Evolutionary conservation across 92 coral and sea anemone species (phyloP).

Genomic region (Metridium senile): DNA sequence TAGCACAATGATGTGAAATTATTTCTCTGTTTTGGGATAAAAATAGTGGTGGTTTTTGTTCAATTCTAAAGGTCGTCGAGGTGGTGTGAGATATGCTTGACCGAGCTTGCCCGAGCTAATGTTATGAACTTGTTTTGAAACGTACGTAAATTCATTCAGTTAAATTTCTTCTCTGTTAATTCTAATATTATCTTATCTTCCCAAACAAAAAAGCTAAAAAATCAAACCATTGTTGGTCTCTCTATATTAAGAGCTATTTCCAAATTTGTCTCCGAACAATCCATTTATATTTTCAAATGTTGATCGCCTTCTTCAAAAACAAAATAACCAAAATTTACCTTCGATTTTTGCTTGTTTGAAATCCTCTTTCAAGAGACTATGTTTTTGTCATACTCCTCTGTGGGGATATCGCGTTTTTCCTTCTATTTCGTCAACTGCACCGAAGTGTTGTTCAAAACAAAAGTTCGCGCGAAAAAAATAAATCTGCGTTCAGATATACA

Average conservation of each 20-base stretch:
- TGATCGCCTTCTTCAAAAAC: neutral
- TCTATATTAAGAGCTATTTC: neutral
- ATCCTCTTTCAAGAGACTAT: conserved; percentile 13
- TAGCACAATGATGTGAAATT: too few species aligned
- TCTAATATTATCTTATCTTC: too few species aligned
- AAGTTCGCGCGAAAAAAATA: conserved; percentile 89
- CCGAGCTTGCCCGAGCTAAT: conserved; percentile 34
- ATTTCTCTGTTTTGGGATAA: too few species aligned
- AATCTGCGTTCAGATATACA: conserved; percentile 65
- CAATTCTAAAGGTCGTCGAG: neutral
- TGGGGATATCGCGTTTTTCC: conserved; percentile 10
- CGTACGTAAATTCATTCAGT: neutral
- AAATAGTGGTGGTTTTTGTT: too few species aligned
- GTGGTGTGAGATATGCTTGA: conserved; percentile 30
- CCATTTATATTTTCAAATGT: neutral
- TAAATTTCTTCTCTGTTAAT: neutral
- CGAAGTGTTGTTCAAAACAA: conserved; percentile 40
- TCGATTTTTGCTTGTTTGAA: conserved; percentile 12
- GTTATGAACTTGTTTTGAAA: conserved; percentile 3
- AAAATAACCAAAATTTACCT: conserved; percentile 13
- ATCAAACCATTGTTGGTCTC: neutral
- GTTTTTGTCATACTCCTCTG: conserved; percentile 24
- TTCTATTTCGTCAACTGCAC: conserved; percentile 39
- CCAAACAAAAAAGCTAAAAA: neutral
- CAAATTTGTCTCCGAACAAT: neutral